Conservation (phyloP, 2,888 invertebrate species). For the Drosophila niveifrons region DNA sequence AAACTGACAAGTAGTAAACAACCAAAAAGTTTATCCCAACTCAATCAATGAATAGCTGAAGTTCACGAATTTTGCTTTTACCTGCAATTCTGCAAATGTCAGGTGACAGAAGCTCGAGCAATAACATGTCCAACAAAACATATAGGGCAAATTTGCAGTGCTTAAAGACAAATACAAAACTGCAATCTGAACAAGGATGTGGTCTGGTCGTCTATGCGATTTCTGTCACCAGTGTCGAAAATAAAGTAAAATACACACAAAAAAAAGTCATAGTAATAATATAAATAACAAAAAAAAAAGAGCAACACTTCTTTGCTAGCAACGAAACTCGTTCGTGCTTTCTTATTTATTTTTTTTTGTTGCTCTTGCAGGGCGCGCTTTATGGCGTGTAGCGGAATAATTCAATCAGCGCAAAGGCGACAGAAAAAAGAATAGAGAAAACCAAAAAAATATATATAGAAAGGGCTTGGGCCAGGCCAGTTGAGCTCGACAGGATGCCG, state of each 20-base stretch:
- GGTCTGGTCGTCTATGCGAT: constrained; percentile 5
- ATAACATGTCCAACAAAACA: constrained; percentile 21
- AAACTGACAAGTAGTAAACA: neutral
- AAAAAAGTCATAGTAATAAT: constrained; percentile 59
- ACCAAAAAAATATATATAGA: neutral
- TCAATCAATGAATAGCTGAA: neutral
- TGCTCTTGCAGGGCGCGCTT: constrained; percentile 57
- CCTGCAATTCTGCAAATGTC: neutral
- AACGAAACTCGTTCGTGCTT: constrained; percentile 39
- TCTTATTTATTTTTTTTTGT: constrained; percentile 40
- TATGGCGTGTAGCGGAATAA: constrained; percentile 81
- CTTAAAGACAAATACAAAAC: constrained; percentile 25
- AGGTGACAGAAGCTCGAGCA: constrained; percentile 6
- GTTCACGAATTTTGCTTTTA: neutral
- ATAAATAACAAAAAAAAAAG: constrained; percentile 48
- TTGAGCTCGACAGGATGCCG: constrained; percentile 28
- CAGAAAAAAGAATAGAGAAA: constrained; percentile 29
- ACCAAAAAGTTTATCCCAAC: neutral
- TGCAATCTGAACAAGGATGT: constrained; percentile 19
- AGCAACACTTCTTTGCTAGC: constrained; percentile 7
- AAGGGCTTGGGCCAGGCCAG: constrained; percentile 13
- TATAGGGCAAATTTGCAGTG: constrained; percentile 19
- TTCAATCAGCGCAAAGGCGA: constrained; percentile 71
- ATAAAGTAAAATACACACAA: constrained; percentile 48
- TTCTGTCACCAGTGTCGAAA: constrained; percentile 28